phyloP scores from a whole-genome alignment of 2,797 vertebrate species.

The Schizothorax lantsangensis region DNA sequence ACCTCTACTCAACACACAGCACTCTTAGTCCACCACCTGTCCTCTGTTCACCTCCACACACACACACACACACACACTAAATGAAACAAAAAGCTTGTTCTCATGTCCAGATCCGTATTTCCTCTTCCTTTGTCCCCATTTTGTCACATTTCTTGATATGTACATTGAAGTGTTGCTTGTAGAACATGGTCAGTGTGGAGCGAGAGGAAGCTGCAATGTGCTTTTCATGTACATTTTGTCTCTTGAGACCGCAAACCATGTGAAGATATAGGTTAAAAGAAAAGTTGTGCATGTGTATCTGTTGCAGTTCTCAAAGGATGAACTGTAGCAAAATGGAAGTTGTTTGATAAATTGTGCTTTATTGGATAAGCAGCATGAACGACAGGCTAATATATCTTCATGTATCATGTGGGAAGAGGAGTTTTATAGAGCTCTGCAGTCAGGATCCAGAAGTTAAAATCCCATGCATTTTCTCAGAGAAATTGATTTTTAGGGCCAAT shows the following conservation, averaged over 20 bases:
- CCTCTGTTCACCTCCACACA: constrained; percentile 39
- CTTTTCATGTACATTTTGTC: constrained; percentile 30
- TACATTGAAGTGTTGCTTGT: background rate
- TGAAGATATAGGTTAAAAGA: background rate
- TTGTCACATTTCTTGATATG: constrained; percentile 27
- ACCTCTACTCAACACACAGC: constrained; percentile 47
- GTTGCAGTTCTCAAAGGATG: background rate
- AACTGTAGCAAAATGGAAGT: background rate
- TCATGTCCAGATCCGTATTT: constrained; percentile 40
- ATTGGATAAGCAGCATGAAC: background rate
- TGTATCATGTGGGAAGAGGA: background rate
- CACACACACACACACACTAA: background rate
- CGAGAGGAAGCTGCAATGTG: constrained; percentile 24
- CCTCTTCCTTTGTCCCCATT: constrained; percentile 27
- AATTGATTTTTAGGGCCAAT: background rate
- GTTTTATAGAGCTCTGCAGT: background rate
- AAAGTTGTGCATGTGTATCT: background rate
- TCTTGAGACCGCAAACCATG: constrained; percentile 12
- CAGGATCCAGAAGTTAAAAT: background rate
- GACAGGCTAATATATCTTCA: constrained; percentile 2
- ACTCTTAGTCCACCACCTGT: constrained; percentile 51
- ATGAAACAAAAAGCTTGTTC: constrained; percentile 33
- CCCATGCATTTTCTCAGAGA: background rate
- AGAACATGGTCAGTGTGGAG: constrained; percentile 8
- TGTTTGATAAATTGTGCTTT: background rate